Evolutionary conservation across 1,140 invertebrate genomes (phyloP).

Genomic region (Hetaerina americana): DNA sequence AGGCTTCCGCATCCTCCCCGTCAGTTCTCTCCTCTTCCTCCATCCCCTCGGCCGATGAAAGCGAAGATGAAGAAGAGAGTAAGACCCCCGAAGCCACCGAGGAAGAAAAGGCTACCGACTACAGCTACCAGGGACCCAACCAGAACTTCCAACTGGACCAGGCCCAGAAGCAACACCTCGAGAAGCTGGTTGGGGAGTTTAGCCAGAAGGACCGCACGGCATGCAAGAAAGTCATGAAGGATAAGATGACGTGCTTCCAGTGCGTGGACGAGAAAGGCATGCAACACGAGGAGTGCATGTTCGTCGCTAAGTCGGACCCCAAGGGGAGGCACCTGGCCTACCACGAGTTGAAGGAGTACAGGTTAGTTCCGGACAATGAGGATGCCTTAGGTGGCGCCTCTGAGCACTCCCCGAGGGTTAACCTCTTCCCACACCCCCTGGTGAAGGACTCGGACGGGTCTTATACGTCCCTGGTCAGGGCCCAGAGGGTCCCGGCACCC

Average conservation of each 20-base stretch:
- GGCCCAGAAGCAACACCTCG: constrained; percentile 39
- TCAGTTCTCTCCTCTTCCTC: neutral
- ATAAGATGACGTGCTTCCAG: constrained; percentile 59
- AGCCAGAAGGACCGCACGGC: constrained; percentile 50
- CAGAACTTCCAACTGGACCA: constrained; percentile 2
- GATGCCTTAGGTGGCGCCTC: neutral
- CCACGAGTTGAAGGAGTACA: constrained; percentile 14
- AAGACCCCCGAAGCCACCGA: neutral
- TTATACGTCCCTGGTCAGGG: neutral
- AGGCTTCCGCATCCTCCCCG: neutral
- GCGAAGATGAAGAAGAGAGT: constrained; percentile 1
- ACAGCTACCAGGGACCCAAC: constrained; percentile 2
- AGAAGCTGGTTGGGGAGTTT: constrained; percentile 52
- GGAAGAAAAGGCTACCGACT: neutral
- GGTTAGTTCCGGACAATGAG: constrained; percentile 7
- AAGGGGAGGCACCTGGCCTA: constrained; percentile 11
- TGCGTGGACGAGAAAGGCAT: constrained; percentile 49
- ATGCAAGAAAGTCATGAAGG: constrained; percentile 52
- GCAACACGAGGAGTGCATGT: constrained; percentile 61
- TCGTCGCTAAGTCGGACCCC: constrained; percentile 36
- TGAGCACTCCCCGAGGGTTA: too few relatives aligned
- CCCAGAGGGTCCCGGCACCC: neutral
- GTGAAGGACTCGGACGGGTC: neutral
- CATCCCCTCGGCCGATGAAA: constrained; percentile 15
- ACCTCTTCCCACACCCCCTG: too few relatives aligned